Percentiles rank a stretch among this genome's conserved stretches.
phyloP scores from a whole-genome alignment of 30 jellyfish, hydroid and myxozoan genomes.

The Cassiopea andromeda region DNA sequence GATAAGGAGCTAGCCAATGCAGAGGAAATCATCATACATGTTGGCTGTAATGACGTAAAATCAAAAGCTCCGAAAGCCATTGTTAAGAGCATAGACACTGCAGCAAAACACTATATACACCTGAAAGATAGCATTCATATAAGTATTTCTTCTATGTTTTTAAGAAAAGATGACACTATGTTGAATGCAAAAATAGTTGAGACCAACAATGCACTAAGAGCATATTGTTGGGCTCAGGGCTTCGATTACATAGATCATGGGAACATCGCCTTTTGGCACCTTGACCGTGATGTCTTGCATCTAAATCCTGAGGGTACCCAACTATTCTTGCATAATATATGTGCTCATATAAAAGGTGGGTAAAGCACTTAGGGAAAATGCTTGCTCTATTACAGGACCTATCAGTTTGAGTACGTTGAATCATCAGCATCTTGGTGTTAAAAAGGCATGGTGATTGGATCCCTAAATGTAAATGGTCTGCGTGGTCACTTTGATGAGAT shows the following conservation, averaged over 20 bases:
- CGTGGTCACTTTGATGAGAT: slow-evolving; percentile 22
- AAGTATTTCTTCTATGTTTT: slow-evolving; percentile 9
- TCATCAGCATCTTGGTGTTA: slow-evolving; percentile 39
- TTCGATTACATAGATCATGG: background rate
- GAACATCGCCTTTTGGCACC: background rate
- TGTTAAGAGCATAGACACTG: background rate
- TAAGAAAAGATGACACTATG: background rate
- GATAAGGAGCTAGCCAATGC: background rate
- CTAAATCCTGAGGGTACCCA: background rate
- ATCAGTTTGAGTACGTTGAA: background rate
- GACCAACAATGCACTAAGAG: background rate
- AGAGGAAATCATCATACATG: slow-evolving; percentile 30
- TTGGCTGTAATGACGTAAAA: slow-evolving; percentile 23
- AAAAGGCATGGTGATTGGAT: slow-evolving; percentile 31
- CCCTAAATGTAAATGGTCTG: slow-evolving; percentile 37
- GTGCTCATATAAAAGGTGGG: background rate
- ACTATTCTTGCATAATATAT: background rate
- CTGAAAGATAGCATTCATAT: background rate
- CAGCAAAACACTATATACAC: background rate
- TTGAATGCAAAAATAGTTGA: background rate
- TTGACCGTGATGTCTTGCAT: background rate
- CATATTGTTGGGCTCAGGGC: background rate
- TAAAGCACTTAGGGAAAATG: background rate
- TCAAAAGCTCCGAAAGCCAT: background rate
- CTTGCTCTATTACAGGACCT: background rate